Evolutionary conservation across 2,797 vertebrate species (phyloP).

Genomic region (Coluber constrictor): DNA sequence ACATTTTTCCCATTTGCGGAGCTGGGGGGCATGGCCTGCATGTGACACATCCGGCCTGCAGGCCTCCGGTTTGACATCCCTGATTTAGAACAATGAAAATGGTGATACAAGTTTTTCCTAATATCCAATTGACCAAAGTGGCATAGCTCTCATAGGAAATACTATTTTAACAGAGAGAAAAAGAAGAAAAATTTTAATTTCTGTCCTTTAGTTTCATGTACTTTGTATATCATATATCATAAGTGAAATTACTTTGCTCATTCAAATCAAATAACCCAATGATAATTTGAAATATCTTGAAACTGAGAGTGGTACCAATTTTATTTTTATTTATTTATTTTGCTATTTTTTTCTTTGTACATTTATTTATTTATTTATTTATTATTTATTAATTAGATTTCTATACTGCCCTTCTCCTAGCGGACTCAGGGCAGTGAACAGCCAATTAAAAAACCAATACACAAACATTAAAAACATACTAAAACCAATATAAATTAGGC

Average conservation of each 20-base stretch:
- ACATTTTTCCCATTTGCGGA: no score
- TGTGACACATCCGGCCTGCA: no score
- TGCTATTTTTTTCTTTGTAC: background rate
- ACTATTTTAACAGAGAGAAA: background rate
- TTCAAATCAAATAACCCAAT: background rate
- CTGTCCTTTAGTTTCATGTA: background rate
- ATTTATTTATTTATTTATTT: no score
- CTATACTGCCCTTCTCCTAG: no score
- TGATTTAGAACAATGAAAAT: background rate
- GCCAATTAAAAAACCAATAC: no score
- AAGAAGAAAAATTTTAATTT: background rate
- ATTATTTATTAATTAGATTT: no score
- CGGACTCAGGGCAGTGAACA: no score
- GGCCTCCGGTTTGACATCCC: no score
- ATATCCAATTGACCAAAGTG: background rate
- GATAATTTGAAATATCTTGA: background rate
- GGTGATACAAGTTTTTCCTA: background rate
- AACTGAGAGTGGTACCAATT: background rate
- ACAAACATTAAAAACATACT: no score
- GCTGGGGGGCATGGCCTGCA: no score
- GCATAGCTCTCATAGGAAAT: background rate
- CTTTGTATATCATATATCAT: background rate
- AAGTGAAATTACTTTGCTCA: background rate
- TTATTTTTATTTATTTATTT: background rate
- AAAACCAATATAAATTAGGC: no score